These are phyloP conservation scores for Lordiphosa stackelbergi DNA, from an alignment of 1,140 invertebrate species.

Conservation along the genomic window DNA sequence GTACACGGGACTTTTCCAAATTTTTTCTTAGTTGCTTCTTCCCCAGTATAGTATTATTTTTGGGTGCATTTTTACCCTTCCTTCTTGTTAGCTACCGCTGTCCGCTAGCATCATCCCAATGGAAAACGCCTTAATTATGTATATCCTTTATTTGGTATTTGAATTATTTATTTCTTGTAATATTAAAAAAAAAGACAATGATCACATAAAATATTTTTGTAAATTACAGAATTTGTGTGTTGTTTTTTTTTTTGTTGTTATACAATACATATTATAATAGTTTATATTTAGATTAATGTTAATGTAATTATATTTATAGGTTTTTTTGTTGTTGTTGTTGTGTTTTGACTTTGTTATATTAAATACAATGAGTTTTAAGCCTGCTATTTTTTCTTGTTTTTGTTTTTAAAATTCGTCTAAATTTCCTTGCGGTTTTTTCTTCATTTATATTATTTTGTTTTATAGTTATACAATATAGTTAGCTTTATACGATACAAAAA, in stretches of 20 bases:
- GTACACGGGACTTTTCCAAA: too few species aligned
- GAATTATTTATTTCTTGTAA: constrained; percentile 74
- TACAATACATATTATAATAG: constrained; percentile 66
- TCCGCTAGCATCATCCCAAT: neutral
- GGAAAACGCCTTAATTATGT: constrained; percentile 31
- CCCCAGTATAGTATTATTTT: too few species aligned
- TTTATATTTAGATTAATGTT: constrained; percentile 57
- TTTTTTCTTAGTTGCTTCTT: too few species aligned
- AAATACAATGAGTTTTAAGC: constrained; percentile 53
- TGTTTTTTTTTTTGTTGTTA: constrained; percentile 45
- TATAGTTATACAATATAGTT: constrained; percentile 45
- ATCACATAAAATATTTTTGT: constrained; percentile 74
- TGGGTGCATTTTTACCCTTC: too few species aligned
- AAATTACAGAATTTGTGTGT: constrained; percentile 64
- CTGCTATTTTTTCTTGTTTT: constrained; percentile 46
- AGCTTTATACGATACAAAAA: constrained; percentile 66
- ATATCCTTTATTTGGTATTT: constrained; percentile 70
- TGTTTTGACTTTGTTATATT: constrained; percentile 30
- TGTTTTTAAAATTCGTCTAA: constrained; percentile 71
- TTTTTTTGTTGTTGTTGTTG: constrained; percentile 14
- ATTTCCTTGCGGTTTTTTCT: constrained; percentile 46
- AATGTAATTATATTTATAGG: constrained; percentile 54
- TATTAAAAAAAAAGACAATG: constrained; percentile 74
- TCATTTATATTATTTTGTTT: constrained; percentile 13
- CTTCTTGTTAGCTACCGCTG: too few species aligned